Percentiles rank a stretch among this genome's conserved stretches.
Evolutionary conservation across 2,888 invertebrate species (phyloP).

Genomic region (Ommatoiulus sabulosus): DNA sequence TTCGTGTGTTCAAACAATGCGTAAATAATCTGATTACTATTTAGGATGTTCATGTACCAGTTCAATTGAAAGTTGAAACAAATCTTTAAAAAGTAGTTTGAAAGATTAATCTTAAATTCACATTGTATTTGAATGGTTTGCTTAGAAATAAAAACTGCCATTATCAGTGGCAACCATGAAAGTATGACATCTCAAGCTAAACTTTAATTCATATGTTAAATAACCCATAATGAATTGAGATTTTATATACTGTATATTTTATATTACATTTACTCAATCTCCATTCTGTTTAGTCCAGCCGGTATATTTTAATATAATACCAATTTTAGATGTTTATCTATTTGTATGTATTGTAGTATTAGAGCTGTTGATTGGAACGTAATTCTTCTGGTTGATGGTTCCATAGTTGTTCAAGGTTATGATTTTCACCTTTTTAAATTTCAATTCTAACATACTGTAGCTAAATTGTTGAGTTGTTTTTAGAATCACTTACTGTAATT

Average conservation of each 20-base stretch:
- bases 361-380: no score
- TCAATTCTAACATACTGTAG: no score
- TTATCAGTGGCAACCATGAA: no score
- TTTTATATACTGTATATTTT: not conserved
- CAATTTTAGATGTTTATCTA: not conserved
- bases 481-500: no score
- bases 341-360: not conserved
- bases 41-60: constrained; percentile 18
- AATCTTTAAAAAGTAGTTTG: constrained; percentile 16
- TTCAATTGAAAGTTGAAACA: constrained; percentile 14
- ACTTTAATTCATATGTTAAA: not conserved
- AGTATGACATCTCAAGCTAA: not conserved
- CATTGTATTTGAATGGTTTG: constrained; percentile 37
- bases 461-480: no score
- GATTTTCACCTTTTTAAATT: no score
- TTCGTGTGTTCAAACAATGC: not conserved
- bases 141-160: constrained; percentile 41
- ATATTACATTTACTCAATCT: not conserved
- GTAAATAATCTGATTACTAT: constrained; percentile 18
- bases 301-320: not conserved
- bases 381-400: no score
- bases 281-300: not conserved
- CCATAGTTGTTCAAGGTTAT: no score
- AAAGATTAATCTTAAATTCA: not conserved
- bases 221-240: not conserved